Evolutionary conservation across 2,113 vertebrate species (phyloP).

Genomic region (Galbula dea): DNA sequence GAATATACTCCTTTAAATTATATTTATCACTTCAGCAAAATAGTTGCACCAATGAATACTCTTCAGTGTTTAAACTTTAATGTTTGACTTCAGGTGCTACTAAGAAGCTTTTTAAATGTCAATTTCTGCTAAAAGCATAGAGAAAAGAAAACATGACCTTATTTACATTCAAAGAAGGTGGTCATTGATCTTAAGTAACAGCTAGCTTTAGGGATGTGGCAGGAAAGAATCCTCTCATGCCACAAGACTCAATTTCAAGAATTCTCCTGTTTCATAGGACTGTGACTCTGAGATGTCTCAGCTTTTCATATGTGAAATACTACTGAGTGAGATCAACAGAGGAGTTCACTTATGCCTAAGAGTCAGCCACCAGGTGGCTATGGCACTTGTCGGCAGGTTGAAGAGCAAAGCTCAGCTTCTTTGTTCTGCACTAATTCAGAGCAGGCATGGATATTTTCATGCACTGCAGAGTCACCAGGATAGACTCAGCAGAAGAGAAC

Average conservation of each 20-base stretch:
- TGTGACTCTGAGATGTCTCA: background rate
- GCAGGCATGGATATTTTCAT: background rate
- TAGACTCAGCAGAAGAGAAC: background rate
- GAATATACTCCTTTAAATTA: conserved; percentile 63
- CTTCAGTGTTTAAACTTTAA: background rate
- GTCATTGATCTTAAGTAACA: background rate
- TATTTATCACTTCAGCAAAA: conserved; percentile 39
- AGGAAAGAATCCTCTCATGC: background rate
- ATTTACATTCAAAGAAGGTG: background rate
- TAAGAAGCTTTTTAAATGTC: background rate
- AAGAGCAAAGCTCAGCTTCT: background rate
- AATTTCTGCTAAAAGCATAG: conserved; percentile 2
- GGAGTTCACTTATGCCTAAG: background rate
- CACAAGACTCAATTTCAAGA: background rate
- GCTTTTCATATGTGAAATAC: background rate
- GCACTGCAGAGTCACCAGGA: background rate
- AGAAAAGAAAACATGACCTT: background rate
- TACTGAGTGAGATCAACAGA: background rate
- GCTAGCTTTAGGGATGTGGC: background rate
- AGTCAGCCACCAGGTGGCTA: background rate
- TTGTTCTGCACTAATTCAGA: background rate
- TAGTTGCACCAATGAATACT: background rate
- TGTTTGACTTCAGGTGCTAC: background rate
- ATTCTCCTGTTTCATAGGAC: background rate
- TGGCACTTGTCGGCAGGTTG: background rate